Evolutionary conservation across 2,797 vertebrate species (phyloP).

Genomic region (Eospalax fontanierii): DNA sequence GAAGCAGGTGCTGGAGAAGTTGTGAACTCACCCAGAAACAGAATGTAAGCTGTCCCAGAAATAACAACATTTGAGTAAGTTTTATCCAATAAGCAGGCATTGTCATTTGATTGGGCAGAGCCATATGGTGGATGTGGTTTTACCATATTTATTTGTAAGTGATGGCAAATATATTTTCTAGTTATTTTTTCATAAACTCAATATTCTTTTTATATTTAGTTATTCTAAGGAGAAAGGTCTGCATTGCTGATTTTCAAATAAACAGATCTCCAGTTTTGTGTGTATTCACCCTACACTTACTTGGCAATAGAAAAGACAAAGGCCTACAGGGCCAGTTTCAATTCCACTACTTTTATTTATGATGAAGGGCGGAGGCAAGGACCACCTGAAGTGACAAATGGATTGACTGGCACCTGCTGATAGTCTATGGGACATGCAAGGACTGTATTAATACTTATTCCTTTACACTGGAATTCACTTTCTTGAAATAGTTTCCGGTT

Average conservation of each 20-base stretch:
- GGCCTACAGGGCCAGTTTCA: not conserved
- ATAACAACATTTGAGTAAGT: conserved; percentile 33
- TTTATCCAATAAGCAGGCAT: not conserved
- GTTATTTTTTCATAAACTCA: conserved; percentile 5
- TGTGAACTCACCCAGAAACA: conserved; percentile 15
- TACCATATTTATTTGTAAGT: not conserved
- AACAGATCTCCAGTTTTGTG: not conserved
- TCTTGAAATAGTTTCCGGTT: conserved; percentile 1
- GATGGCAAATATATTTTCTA: not conserved
- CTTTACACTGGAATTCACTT: not conserved
- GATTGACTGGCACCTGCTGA: not conserved
- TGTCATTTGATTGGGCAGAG: not conserved
- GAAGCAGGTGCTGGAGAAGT: not conserved
- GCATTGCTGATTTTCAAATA: conserved; percentile 22
- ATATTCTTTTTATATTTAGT: conserved; percentile 39
- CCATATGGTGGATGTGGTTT: not conserved
- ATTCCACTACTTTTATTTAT: not conserved
- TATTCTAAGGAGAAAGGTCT: not conserved
- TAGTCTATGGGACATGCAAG: not conserved
- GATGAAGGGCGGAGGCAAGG: not conserved
- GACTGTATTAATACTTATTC: not conserved
- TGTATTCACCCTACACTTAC: not conserved
- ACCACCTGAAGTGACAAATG: not conserved
- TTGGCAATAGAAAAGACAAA: conserved; percentile 3
- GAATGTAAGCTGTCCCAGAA: not conserved